Conservation (phyloP, 1,140 invertebrate genomes). For the Helicoverpa zea region DNA sequence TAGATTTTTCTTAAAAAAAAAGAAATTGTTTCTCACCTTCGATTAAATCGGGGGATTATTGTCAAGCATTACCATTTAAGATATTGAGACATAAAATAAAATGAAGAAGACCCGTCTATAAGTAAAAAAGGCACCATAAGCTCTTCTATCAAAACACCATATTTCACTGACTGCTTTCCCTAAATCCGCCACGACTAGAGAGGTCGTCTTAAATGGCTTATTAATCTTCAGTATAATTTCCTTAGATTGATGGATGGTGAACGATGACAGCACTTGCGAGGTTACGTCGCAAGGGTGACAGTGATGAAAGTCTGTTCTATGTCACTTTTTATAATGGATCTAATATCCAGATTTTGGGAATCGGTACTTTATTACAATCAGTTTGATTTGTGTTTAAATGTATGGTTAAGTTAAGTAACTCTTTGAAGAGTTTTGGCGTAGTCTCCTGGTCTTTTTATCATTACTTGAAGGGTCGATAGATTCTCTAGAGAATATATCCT, state of each 20-base stretch:
- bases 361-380: not conserved
- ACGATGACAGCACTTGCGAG: conserved; percentile 47
- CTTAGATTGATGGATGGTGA: conserved; percentile 63
- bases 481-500: no score
- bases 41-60: no score
- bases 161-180: conserved; percentile 7
- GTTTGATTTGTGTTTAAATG: not conserved
- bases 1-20: not conserved
- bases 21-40: no score
- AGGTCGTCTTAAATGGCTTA: conserved; percentile 51
- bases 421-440: no score
- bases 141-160: not conserved
- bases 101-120: no score
- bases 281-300: conserved; percentile 12
- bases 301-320: conserved; percentile 17
- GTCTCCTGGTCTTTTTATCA: no score
- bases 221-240: conserved; percentile 66
- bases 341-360: not conserved
- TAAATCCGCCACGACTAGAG: conserved; percentile 32
- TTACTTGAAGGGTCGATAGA: no score
- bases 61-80: no score
- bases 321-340: not conserved
- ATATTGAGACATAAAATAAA: no score
- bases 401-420: no score
- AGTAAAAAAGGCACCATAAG: not conserved